Conservation (phyloP, 2,113 vertebrate species). For the Ramphastos sulfuratus region DNA sequence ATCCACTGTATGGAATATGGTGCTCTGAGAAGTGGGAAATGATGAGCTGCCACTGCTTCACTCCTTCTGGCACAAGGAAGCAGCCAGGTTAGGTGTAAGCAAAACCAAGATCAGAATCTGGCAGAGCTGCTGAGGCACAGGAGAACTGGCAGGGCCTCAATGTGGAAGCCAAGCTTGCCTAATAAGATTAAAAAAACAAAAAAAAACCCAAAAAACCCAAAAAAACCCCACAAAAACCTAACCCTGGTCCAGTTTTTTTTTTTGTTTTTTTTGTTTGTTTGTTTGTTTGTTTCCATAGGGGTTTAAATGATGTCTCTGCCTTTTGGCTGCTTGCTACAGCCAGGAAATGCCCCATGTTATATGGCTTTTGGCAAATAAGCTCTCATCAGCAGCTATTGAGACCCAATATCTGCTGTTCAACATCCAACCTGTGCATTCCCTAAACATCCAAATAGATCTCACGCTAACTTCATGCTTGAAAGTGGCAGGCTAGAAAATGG, state of each 20-base stretch:
- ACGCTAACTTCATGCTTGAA: neutral
- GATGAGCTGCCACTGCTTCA: neutral
- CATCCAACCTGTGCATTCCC: neutral
- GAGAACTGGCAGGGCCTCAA: neutral
- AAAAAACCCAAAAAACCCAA: too few species aligned
- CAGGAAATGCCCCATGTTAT: neutral
- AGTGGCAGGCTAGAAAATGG: neutral
- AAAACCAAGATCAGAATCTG: neutral
- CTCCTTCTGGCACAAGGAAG: neutral
- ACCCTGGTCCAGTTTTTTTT: neutral
- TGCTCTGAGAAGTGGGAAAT: neutral
- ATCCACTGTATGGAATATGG: neutral
- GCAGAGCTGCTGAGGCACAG: neutral
- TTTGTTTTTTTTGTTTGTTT: too few species aligned
- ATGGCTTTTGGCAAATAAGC: neutral
- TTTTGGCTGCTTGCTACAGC: neutral
- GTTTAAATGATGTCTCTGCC: neutral
- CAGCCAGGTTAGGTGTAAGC: neutral
- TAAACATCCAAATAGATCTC: neutral
- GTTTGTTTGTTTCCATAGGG: accelerated
- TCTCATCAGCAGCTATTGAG: neutral
- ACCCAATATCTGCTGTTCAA: neutral
- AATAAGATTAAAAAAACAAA: neutral
- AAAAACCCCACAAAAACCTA: neutral
- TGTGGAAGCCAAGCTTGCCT: neutral